Conservation (phyloP, 2,797 vertebrate species). For the Morus bassanus region DNA sequence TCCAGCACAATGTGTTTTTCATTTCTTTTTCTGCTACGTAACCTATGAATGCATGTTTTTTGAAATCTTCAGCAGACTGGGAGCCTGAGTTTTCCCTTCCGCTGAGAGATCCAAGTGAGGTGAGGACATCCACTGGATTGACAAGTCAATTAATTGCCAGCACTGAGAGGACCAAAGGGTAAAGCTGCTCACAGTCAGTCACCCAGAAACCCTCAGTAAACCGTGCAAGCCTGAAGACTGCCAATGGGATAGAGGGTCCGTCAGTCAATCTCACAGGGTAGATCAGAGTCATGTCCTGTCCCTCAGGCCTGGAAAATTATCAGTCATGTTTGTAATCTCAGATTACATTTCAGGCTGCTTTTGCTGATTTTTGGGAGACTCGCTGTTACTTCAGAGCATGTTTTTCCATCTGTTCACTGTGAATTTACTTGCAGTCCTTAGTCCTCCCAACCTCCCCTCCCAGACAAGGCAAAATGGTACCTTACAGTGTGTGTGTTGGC, state of each 20-base stretch:
- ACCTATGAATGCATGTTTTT: not conserved
- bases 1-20: not conserved
- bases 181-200: not conserved
- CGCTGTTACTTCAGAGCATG: fast-evolving
- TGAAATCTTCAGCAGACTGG: not conserved
- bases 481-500: not conserved
- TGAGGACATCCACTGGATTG: not conserved
- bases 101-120: not conserved
- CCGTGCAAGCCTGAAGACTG: not conserved
- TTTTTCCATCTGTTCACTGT: not conserved
- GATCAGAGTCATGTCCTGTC: no score
- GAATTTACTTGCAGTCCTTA: not conserved
- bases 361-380: not conserved
- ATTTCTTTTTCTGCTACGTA: not conserved
- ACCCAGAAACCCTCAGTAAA: not conserved
- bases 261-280: not conserved
- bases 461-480: not conserved
- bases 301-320: not conserved
- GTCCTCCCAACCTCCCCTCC: not conserved
- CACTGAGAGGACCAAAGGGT: not conserved
- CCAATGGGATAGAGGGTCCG: not conserved
- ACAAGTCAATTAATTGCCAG: not conserved
- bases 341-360: not conserved
- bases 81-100: not conserved
- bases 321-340: not conserved